Conservation (phyloP, 2,113 vertebrate genomes). For the Passerina amoena region DNA sequence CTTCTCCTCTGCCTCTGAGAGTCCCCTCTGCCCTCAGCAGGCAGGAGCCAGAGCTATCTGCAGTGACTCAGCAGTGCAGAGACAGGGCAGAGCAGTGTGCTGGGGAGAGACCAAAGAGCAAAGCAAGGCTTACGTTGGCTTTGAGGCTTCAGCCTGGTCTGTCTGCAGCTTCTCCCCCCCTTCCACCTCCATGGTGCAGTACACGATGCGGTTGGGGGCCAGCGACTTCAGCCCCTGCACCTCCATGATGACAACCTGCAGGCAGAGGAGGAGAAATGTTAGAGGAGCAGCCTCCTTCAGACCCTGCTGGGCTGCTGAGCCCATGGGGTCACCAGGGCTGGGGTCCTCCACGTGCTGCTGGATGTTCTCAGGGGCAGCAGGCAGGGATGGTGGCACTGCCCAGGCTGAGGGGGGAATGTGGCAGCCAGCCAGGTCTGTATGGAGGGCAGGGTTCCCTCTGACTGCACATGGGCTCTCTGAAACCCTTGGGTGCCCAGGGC, state of each 20-base stretch:
- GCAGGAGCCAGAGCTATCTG: neutral
- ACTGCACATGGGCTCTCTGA: neutral
- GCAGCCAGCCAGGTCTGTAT: neutral
- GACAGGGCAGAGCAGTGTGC: neutral
- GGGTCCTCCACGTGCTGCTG: neutral
- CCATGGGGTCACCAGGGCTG: rapidly evolving
- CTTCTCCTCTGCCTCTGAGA: neutral
- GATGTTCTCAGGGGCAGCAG: neutral
- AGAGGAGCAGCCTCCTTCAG: neutral
- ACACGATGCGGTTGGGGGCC: constrained; percentile 97
- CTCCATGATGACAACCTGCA: constrained; percentile 96
- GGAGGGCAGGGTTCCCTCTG: neutral
- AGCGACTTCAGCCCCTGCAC: constrained; percentile 94
- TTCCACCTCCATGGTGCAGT: constrained; percentile 99
- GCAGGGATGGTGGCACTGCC: neutral
- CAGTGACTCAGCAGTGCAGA: neutral
- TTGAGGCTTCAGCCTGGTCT: constrained; percentile 97
- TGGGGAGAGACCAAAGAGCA: neutral
- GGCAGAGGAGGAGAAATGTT: neutral
- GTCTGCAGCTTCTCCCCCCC: constrained; percentile 98
- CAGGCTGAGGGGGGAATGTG: rapidly evolving
- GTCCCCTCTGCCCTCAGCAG: neutral
- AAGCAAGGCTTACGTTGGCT: constrained; percentile 88
- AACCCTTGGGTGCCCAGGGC: neutral
- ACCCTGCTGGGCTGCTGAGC: neutral